phyloP scores from a whole-genome alignment of 2,888 invertebrate species.

The Prenolepis imparis region DNA sequence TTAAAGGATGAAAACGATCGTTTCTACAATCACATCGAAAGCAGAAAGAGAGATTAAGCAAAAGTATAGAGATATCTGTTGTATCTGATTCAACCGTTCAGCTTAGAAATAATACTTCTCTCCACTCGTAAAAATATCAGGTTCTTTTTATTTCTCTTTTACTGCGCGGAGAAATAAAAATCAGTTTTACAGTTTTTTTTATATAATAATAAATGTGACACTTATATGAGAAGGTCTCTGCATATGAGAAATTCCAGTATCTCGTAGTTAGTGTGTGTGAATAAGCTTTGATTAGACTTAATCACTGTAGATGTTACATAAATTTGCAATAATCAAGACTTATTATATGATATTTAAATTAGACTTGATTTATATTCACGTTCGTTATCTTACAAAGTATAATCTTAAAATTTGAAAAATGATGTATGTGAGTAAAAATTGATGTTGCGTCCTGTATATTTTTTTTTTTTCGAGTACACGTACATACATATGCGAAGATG shows the following conservation, averaged over 20 bases:
- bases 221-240: neutral
- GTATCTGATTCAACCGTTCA: neutral
- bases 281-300: neutral
- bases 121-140: neutral
- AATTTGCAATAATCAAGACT: neutral
- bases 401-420: neutral
- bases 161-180: neutral
- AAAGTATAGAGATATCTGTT: neutral
- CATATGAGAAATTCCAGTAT: neutral
- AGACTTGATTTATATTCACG: neutral
- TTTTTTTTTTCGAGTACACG: conserved; percentile 35
- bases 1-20: neutral
- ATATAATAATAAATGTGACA: neutral
- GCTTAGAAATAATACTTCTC: neutral
- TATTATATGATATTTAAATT: neutral
- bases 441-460: neutral
- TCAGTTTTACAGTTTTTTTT: neutral
- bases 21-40: conserved; percentile 9
- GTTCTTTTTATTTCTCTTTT: neutral
- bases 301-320: neutral
- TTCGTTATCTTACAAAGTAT: neutral
- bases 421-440: conserved; percentile 9
- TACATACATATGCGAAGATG: conserved; percentile 33
- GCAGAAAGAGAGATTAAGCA: neutral
- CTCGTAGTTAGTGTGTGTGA: neutral